These are phyloP conservation scores for Tinea semifulvella DNA, from an alignment of 2,888 invertebrate species.

Conservation along the genomic window DNA sequence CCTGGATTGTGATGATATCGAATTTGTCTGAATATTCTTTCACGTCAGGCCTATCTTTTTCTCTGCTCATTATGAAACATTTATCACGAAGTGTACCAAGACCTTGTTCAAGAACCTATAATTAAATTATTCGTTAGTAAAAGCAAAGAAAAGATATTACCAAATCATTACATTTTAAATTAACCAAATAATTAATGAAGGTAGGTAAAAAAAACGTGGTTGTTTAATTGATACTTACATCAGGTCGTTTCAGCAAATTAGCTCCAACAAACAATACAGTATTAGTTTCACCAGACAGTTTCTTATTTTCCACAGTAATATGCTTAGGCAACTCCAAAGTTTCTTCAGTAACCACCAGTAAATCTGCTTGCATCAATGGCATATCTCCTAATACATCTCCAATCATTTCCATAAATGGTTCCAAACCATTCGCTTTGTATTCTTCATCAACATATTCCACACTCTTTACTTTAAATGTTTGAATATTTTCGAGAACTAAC, in stretches of 20 bases:
- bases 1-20: conserved; percentile 57
- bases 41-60: conserved; percentile 55
- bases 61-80: conserved; percentile 70
- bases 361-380: conserved; percentile 74
- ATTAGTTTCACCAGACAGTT: conserved; percentile 62
- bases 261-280: conserved; percentile 60
- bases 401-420: conserved; percentile 63
- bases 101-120: conserved; percentile 51
- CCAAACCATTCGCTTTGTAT: conserved; percentile 51
- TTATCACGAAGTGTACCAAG: conserved; percentile 60
- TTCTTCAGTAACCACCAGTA: conserved; percentile 64
- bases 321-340: conserved; percentile 50
- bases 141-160: too few species aligned
- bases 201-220: background rate
- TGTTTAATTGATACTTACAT: conserved; percentile 32
- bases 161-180: too few species aligned
- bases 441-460: conserved; percentile 63
- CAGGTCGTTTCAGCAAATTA: conserved; percentile 55
- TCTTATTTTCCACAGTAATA: conserved; percentile 70
- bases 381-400: conserved; percentile 70
- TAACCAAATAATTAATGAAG: too few species aligned
- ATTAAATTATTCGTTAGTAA: too few species aligned
- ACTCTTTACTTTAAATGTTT: conserved; percentile 68
- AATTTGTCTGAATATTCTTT: conserved; percentile 45
- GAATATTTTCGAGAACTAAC: conserved; percentile 75